phyloP scores from a whole-genome alignment of 2,888 invertebrate genomes.

The Bruchidius siliquastri region DNA sequence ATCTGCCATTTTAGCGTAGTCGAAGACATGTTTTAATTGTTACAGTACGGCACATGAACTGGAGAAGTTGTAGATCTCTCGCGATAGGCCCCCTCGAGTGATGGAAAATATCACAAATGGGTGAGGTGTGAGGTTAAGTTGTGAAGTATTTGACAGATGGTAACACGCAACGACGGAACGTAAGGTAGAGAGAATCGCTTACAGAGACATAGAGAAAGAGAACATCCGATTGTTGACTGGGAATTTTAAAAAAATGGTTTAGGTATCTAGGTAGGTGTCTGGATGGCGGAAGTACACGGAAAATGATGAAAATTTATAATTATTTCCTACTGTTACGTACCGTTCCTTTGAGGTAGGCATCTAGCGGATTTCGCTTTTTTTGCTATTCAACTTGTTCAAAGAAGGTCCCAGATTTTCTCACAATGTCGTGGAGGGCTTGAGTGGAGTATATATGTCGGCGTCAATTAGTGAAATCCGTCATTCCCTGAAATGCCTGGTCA shows the following conservation, averaged over 20 bases:
- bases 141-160: neutral
- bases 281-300: no score
- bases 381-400: no score
- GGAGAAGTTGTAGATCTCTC: neutral
- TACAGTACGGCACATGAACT: neutral
- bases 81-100: neutral
- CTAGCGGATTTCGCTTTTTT: no score
- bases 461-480: slow-evolving; percentile 6
- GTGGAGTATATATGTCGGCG: slow-evolving; percentile 5
- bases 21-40: slow-evolving; percentile 16
- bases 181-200: neutral
- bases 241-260: no score
- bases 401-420: no score
- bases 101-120: neutral
- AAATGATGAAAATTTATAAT: no score
- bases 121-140: neutral
- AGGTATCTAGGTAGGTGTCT: no score
- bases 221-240: no score
- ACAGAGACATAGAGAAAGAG: no score
- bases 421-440: no score
- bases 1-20: slow-evolving; percentile 78
- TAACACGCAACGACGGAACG: neutral
- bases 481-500: slow-evolving; percentile 6
- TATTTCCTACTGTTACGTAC: no score
- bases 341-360: no score